Base-by-base conservation (phyloP, 2,797 vertebrate species). In the Paguma larvata region DNA sequence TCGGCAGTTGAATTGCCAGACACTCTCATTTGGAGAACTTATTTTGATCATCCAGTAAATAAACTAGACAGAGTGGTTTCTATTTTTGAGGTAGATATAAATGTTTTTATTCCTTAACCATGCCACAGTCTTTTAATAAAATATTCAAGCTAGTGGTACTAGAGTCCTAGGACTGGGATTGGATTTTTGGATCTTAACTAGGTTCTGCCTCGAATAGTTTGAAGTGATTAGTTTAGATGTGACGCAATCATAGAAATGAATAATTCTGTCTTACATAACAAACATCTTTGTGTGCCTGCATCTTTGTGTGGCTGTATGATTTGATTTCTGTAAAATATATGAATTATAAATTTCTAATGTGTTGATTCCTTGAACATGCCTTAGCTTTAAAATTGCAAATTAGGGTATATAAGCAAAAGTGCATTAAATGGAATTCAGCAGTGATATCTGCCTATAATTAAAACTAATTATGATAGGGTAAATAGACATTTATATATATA, bases 281-380 rank as follows among this genome's bases (percentile, higher is more conserved):
- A 44, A 34, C 32, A 80, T 83, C 44, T 41, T 38, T 38, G 38
- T 75, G 7, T 90, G 67, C 12, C 41, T 30, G 83, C 3, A 6
- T 89, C 41, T 91, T 86, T 87, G n/a, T 67, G 56, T 89, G 34
- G n/a, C 85, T 90, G 34, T 73, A 41, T 83, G 59, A 73, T 79
- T 89, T 96, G 21, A 93, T 89, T 88, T 94, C 68, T 83, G 6
- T 96, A 89, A 97, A 96, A 75, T 88, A 38, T 5, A 67, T 82
- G 83, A 73, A 80, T 84, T 62, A 65, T 25, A 41, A 78, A 78
- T 91, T 67, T 92, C 25, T 95, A 56, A 80, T 93, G 12, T 56
- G 51, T 13, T 56, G 34, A 79, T 15, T 92, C 77, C 62, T 90
- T 97, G 67, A 65, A 93, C 94, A 90, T 93, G n/a, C n/a, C 27